Evolutionary conservation across 2,888 invertebrate genomes (phyloP).

Genomic region (Synanthedon formicaeformis): DNA sequence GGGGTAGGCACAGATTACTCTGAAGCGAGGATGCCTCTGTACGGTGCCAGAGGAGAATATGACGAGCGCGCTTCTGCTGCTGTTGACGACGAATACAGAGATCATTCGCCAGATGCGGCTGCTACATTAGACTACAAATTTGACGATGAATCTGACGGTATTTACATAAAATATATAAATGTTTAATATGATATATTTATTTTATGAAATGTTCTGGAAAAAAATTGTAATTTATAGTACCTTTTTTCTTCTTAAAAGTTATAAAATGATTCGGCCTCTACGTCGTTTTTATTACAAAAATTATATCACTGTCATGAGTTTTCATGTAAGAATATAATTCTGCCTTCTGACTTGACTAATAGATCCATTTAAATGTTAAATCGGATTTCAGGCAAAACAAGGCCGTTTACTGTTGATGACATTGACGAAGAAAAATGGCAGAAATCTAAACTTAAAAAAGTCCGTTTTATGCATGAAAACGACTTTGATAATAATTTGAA

Average conservation of each 20-base stretch:
- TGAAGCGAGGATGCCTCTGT: constrained; percentile 43
- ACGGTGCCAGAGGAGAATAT: constrained; percentile 29
- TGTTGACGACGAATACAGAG: constrained; percentile 31
- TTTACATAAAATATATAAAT: constrained; percentile 1
- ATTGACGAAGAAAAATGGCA: constrained; percentile 22
- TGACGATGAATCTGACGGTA: constrained; percentile 31
- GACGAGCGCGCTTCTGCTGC: constrained; percentile 13
- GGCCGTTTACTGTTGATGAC: constrained; percentile 15
- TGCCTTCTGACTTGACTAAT: too few species aligned
- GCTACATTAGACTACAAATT: constrained; percentile 45
- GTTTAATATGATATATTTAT: background rate
- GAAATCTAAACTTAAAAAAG: constrained; percentile 20
- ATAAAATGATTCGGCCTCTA: too few species aligned
- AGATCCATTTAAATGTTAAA: too few species aligned
- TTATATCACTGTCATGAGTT: too few species aligned
- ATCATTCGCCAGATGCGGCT: constrained; percentile 33
- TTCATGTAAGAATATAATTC: too few species aligned
- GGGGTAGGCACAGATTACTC: constrained; percentile 37
- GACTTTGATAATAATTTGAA: constrained; percentile 7
- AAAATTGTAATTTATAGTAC: too few species aligned
- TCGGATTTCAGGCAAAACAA: constrained; percentile 22
- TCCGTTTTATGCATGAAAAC: constrained; percentile 9
- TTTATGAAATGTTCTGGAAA: background rate
- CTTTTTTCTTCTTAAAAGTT: too few species aligned
- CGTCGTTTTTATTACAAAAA: too few species aligned